A percentile compares a stretch with the other conserved stretches of the same genome.
Conservation (phyloP, 2,113 vertebrate species). For the Columba livia region DNA sequence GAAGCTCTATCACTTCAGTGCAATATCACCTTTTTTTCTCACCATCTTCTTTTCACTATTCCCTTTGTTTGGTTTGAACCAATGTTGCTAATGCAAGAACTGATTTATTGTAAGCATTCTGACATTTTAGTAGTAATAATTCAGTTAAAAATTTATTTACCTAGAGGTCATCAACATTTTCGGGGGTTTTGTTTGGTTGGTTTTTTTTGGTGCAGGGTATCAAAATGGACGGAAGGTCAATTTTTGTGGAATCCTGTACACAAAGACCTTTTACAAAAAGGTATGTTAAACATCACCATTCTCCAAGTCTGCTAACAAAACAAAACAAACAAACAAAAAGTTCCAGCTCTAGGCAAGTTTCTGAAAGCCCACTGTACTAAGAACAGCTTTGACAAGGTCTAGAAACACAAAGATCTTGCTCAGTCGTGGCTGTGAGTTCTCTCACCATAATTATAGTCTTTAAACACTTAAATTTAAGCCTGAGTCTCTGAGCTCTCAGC, state of each 20-base stretch:
- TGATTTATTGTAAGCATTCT: conserved; percentile 17
- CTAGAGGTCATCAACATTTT: background rate
- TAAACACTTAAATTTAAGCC: background rate
- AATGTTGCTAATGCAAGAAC: conserved; percentile 5
- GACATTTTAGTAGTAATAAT: conserved; percentile 13
- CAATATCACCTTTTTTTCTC: background rate
- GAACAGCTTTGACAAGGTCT: background rate
- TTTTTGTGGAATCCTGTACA: background rate
- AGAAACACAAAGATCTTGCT: background rate
- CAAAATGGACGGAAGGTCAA: background rate
- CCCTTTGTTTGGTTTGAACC: conserved; percentile 6
- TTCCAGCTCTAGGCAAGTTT: background rate
- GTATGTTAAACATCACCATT: background rate
- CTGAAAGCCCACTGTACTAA: background rate
- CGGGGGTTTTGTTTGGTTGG: no score
- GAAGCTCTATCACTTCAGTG: background rate
- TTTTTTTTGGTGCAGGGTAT: background rate
- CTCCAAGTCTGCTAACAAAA: background rate
- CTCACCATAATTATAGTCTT: background rate
- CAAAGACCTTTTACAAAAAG: background rate
- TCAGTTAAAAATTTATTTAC: conserved; percentile 14
- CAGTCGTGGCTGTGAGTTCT: background rate
- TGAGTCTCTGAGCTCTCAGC: background rate
- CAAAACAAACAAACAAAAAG: background rate
- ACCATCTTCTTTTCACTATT: background rate